Conservation (phyloP, 2,113 vertebrate genomes). For the Solea solea region DNA sequence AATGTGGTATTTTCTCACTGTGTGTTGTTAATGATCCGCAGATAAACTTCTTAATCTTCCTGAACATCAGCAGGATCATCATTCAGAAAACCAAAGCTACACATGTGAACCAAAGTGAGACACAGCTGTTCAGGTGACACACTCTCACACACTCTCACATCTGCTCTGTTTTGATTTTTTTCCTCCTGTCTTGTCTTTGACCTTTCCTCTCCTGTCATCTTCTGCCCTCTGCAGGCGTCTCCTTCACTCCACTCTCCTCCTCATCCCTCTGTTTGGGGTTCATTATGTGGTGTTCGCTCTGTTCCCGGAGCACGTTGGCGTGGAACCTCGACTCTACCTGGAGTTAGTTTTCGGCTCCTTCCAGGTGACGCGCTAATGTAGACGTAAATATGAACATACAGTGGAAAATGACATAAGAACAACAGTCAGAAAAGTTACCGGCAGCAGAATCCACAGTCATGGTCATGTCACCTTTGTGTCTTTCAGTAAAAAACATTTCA, state of each 20-base stretch:
- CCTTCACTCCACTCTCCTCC: constrained; percentile 82
- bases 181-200: no score
- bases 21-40: no score
- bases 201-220: constrained; percentile 3
- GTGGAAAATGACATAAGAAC: no score
- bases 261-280: constrained; percentile 87
- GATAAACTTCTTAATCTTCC: no score
- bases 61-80: no score
- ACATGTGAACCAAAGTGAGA: neutral
- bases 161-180: neutral
- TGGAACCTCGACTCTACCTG: constrained; percentile 84
- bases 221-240: constrained; percentile 73
- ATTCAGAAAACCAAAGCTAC: no score
- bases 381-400: no score
- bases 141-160: neutral
- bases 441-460: no score
- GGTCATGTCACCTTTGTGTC: no score
- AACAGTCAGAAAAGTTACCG: no score
- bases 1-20: no score
- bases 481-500: no score
- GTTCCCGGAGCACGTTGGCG: constrained; percentile 86
- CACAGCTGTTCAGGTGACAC: neutral
- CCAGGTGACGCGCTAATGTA: constrained; percentile 75
- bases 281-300: constrained; percentile 88
- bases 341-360: constrained; percentile 79